These are phyloP conservation scores for Hyposoter didymator DNA, from an alignment of 2,888 invertebrate species.

Conservation along the genomic window DNA sequence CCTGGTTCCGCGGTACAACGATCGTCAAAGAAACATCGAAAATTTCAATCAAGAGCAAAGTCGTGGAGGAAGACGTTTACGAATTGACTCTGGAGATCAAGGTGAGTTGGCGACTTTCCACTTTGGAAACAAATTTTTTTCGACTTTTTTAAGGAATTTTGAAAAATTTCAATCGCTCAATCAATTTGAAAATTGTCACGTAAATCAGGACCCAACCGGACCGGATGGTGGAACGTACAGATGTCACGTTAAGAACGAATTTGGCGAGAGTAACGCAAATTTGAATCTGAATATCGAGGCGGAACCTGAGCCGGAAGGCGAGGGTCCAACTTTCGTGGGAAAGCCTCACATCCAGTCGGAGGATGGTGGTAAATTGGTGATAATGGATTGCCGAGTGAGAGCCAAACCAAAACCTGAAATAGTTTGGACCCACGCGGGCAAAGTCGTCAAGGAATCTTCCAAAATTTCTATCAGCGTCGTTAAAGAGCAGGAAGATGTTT, in stretches of 20 bases:
- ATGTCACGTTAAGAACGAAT: slow-evolving; percentile 97
- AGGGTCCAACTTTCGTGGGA: slow-evolving; percentile 97
- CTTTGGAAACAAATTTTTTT: neutral
- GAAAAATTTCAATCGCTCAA: slow-evolving; percentile 6
- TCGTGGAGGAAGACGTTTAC: slow-evolving; percentile 93
- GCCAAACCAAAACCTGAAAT: slow-evolving; percentile 94
- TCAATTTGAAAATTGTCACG: neutral
- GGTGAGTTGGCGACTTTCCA: slow-evolving; percentile 79
- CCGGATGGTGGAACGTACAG: slow-evolving; percentile 95
- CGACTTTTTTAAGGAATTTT: neutral
- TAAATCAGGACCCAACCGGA: slow-evolving; percentile 90
- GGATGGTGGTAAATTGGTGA: slow-evolving; percentile 92
- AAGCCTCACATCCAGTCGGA: slow-evolving; percentile 95
- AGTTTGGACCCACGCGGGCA: slow-evolving; percentile 93
- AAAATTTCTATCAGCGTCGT: slow-evolving; percentile 92
- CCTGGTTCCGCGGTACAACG: slow-evolving; percentile 97
- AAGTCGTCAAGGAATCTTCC: slow-evolving; percentile 91
- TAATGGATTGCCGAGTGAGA: slow-evolving; percentile 94
- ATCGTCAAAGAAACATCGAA: slow-evolving; percentile 93
- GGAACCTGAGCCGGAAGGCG: slow-evolving; percentile 96
- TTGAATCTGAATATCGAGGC: slow-evolving; percentile 98
- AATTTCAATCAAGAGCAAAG: slow-evolving; percentile 91
- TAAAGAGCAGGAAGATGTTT: slow-evolving; percentile 91
- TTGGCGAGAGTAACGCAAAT: slow-evolving; percentile 98
- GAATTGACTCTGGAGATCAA: slow-evolving; percentile 93